These are phyloP conservation scores for Conchocele bisecta DNA, from an alignment of 2,888 invertebrate species.

Conservation along the genomic window DNA sequence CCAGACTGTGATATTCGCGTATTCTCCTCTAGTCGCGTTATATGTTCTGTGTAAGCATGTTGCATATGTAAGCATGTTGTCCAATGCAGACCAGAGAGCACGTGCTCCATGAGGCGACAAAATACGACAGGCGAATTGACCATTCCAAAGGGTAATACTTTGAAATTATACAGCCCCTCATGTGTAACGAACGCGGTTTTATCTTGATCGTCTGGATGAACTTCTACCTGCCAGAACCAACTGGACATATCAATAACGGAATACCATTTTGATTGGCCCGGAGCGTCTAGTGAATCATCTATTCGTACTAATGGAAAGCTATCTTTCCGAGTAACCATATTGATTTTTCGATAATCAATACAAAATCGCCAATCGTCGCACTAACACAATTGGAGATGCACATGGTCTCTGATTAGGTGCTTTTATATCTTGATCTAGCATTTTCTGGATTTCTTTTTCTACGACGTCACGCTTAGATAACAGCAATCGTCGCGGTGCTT, in stretches of 20 bases:
- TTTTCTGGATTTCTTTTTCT: too few relatives aligned
- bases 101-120: neutral
- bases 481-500: too few relatives aligned
- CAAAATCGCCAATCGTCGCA: too few relatives aligned
- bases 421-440: too few relatives aligned
- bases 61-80: neutral
- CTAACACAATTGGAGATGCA: too few relatives aligned
- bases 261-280: neutral
- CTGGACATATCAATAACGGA: neutral
- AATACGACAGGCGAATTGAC: neutral
- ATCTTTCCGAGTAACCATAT: neutral
- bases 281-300: neutral
- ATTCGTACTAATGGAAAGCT: neutral
- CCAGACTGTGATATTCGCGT: constrained; percentile 1
- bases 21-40: neutral
- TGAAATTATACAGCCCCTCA: constrained; percentile 3
- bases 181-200: neutral
- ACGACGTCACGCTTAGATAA: too few relatives aligned
- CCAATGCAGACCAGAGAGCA: neutral
- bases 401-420: too few relatives aligned
- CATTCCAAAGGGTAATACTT: neutral
- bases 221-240: neutral
- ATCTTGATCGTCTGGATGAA: neutral
- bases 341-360: neutral
- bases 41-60: neutral